phyloP scores from a whole-genome alignment of 2,113 vertebrate genomes.

The Percopsis transmontana region DNA sequence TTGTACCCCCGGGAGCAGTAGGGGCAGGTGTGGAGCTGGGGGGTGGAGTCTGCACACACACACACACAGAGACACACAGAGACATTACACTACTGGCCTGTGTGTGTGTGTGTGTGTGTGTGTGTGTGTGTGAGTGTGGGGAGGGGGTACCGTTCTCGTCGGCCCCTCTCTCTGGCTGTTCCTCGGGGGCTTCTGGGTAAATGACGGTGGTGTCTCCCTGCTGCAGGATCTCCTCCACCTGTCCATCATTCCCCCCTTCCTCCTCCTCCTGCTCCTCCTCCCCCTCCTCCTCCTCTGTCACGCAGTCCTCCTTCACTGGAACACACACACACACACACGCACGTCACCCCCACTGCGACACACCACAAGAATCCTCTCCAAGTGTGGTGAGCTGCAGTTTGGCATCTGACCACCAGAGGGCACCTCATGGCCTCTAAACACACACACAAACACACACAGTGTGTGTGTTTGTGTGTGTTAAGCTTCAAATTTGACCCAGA shows the following conservation, averaged over 20 bases:
- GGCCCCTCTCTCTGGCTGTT: conserved; percentile 88
- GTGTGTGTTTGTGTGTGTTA: background rate
- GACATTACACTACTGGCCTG: no score
- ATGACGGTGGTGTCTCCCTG: conserved; percentile 89
- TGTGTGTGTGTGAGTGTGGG: background rate
- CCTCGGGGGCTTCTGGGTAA: conserved; percentile 90
- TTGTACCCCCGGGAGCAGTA: conserved; percentile 98
- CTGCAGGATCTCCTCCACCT: conserved; percentile 90
- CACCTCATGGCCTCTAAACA: background rate
- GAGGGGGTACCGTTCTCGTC: conserved; percentile 91
- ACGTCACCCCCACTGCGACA: conserved; percentile 17
- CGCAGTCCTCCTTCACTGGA: conserved; percentile 86
- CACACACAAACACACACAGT: background rate
- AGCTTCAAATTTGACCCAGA: no score
- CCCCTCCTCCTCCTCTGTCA: conserved; percentile 83
- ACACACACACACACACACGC: conserved; percentile 17
- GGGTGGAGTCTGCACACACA: conserved; percentile 84
- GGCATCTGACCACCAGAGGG: conserved; percentile 43
- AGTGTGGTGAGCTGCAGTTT: background rate
- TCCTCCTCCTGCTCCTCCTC: conserved; percentile 79
- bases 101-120: background rate
- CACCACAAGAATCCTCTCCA: background rate
- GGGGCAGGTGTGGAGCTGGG: conserved; percentile 91
- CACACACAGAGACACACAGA: background rate
- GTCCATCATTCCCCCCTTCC: conserved; percentile 80